Percentiles rank a stretch among this genome's conserved stretches.
phyloP scores from a whole-genome alignment of 2,113 vertebrate species.

The Urocitellus parryii region DNA sequence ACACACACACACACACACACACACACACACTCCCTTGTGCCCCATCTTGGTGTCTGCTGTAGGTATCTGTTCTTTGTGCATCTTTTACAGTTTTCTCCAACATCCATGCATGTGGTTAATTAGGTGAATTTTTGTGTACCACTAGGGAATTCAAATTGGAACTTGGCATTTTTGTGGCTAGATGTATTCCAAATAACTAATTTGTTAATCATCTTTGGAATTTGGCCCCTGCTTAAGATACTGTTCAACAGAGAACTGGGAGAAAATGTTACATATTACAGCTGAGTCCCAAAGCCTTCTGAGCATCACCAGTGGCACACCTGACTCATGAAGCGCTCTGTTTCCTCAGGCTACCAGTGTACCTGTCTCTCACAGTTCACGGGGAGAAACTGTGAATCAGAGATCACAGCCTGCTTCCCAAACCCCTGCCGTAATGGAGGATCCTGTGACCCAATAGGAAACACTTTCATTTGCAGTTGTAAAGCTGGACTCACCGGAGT shows the following conservation, averaged over 20 bases:
- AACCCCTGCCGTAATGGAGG: constrained; percentile 96
- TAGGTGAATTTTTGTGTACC: not conserved
- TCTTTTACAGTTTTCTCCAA: not conserved
- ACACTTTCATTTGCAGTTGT: constrained; percentile 96
- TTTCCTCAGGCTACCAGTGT: constrained; percentile 93
- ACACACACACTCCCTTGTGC: too few species aligned
- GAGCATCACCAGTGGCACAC: not conserved
- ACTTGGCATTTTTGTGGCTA: constrained; percentile 19
- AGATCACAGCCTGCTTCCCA: constrained; percentile 96
- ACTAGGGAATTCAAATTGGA: not conserved
- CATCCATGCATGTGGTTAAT: not conserved
- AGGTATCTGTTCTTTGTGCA: not conserved
- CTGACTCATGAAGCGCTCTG: constrained; percentile 64
- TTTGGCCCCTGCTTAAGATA: not conserved
- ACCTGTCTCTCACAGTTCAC: constrained; percentile 95
- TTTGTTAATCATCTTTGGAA: constrained; percentile 8
- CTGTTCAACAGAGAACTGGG: not conserved
- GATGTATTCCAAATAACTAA: not conserved
- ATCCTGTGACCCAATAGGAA: constrained; percentile 94
- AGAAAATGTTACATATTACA: not conserved
- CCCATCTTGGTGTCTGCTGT: not conserved
- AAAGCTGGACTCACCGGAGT: constrained; percentile 94
- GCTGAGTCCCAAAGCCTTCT: not conserved
- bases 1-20: too few species aligned
- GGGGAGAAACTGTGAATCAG: constrained; percentile 95